phyloP scores from a whole-genome alignment of 2,888 invertebrate genomes.

The Perdita meconis region DNA sequence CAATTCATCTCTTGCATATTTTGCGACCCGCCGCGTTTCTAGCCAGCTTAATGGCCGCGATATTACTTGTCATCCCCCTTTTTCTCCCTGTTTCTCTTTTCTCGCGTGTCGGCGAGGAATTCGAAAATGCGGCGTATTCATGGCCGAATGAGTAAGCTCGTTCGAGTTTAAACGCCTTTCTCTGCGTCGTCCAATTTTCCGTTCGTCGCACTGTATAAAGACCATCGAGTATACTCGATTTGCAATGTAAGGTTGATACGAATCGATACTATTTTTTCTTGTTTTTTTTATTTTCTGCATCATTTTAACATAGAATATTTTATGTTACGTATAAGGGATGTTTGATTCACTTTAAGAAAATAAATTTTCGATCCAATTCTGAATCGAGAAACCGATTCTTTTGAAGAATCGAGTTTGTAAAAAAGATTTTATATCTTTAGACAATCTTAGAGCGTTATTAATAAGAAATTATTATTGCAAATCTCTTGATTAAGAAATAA shows the following conservation, averaged over 20 bases:
- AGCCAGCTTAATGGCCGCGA: constrained; percentile 46
- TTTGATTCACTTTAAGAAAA: too few species aligned
- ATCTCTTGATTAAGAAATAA: too few species aligned
- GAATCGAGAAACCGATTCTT: too few species aligned
- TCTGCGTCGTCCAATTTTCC: constrained; percentile 42
- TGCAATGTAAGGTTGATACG: not conserved
- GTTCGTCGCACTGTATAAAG: constrained; percentile 29
- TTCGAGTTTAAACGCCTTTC: constrained; percentile 67
- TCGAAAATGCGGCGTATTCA: constrained; percentile 65
- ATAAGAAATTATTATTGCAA: too few species aligned
- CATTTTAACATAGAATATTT: too few species aligned
- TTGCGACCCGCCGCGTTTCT: constrained; percentile 50
- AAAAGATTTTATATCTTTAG: too few species aligned
- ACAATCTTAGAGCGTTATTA: too few species aligned
- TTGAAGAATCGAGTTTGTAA: too few species aligned
- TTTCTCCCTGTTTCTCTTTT: constrained; percentile 22
- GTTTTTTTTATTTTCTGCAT: not conserved
- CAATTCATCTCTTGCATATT: constrained; percentile 52
- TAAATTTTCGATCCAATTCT: too few species aligned
- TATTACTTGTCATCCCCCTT: constrained; percentile 31
- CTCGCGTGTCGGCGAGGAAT: constrained; percentile 56
- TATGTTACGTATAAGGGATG: too few species aligned
- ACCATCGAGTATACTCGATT: not conserved
- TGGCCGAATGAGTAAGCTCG: constrained; percentile 63
- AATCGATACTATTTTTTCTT: not conserved